These are phyloP conservation scores for Cephus nigrinus DNA, from an alignment of 2,888 invertebrate species.

Conservation along the genomic window DNA sequence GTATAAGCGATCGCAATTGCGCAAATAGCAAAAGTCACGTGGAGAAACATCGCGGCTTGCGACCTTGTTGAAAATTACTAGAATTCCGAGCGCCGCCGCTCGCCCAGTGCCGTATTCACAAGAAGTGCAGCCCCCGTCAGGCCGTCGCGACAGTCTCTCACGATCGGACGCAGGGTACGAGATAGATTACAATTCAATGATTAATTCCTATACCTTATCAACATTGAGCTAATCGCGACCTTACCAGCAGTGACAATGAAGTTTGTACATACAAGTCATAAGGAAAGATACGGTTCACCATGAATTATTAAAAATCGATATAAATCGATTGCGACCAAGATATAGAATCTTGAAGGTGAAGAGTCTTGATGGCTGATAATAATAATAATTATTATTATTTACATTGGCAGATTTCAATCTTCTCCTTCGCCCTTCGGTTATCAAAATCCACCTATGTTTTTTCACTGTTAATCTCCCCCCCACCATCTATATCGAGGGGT, in stretches of 20 bases:
- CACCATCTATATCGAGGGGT: no score
- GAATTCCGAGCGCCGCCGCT: background rate
- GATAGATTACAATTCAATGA: background rate
- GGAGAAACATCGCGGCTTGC: background rate
- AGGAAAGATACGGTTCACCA: background rate
- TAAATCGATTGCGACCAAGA: background rate
- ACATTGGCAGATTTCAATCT: background rate
- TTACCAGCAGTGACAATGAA: conserved; percentile 41
- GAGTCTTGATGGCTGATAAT: background rate
- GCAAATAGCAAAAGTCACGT: background rate
- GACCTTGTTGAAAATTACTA: background rate
- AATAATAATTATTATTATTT: background rate
- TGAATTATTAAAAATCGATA: background rate
- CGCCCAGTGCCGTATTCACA: background rate
- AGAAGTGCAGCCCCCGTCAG: background rate
- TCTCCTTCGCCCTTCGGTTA: no score
- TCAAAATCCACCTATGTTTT: background rate
- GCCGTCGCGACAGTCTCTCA: background rate
- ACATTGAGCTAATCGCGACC: conserved; percentile 39
- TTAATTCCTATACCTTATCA: conserved; percentile 19
- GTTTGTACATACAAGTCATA: conserved; percentile 37
- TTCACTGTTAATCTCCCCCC: background rate
- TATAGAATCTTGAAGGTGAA: background rate
- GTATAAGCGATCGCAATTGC: background rate
- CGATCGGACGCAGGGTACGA: background rate